Percentiles rank a stretch among this genome's conserved stretches.
These are phyloP conservation scores for Callipepla californica DNA, from an alignment of 2,113 vertebrate genomes.

Conservation along the genomic window DNA sequence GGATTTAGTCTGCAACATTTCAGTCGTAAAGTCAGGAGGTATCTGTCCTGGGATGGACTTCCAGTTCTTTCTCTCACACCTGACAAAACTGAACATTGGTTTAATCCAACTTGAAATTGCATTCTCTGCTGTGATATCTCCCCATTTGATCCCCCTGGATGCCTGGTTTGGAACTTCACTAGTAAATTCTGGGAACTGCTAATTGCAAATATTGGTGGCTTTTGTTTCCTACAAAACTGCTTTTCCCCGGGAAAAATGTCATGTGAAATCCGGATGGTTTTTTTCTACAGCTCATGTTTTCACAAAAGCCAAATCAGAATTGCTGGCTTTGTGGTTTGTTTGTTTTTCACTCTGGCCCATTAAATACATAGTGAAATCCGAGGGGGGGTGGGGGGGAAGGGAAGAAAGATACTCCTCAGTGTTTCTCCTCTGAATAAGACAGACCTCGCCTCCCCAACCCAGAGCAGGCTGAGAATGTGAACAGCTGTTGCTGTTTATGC, in stretches of 20 bases:
- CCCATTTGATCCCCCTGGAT: background rate
- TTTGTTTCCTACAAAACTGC: background rate
- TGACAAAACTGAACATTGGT: background rate
- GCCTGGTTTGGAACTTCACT: background rate
- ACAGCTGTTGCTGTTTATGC: constrained; percentile 33
- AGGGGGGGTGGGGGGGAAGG: accelerated
- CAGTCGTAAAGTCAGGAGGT: background rate
- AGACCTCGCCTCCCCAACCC: background rate
- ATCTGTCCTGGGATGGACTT: background rate
- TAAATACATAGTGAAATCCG: background rate
- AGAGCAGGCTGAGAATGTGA: background rate
- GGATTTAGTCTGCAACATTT: background rate
- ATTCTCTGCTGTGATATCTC: background rate
- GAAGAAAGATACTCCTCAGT: background rate
- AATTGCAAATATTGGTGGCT: background rate
- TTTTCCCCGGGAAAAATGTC: background rate
- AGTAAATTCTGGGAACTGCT: background rate
- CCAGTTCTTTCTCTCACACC: background rate
- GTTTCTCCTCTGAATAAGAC: background rate
- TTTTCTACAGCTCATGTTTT: accelerated
- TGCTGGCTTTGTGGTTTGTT: background rate
- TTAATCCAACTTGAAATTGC: background rate
- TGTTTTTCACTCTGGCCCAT: background rate
- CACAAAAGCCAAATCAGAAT: background rate
- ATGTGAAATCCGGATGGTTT: accelerated